phyloP scores from a whole-genome alignment of 2,113 vertebrate genomes.

The Turdus rufiventris region DNA sequence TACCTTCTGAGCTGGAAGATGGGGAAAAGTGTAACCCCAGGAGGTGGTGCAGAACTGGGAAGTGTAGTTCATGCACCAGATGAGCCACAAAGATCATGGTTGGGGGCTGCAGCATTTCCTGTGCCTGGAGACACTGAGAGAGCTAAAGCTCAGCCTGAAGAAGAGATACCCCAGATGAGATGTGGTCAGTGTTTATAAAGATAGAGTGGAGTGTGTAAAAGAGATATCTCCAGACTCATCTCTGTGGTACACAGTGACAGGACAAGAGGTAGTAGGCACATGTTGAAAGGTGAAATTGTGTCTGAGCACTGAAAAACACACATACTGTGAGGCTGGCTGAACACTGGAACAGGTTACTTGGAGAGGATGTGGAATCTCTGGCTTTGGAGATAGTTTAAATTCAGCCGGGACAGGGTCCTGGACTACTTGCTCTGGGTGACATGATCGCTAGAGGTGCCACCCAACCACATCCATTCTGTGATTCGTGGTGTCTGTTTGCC shows the following conservation, averaged over 20 bases:
- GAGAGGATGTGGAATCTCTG: not conserved
- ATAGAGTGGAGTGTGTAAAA: not conserved
- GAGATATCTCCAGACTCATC: not conserved
- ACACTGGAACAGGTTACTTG: not conserved
- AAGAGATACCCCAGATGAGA: not conserved
- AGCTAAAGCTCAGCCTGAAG: not conserved
- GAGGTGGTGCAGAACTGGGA: not conserved
- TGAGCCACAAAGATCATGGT: not conserved
- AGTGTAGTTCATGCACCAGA: not conserved
- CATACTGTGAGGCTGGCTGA: not conserved
- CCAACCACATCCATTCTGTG: fast-evolving
- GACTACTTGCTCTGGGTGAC: not conserved
- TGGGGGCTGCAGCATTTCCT: not conserved
- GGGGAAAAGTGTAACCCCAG: not conserved
- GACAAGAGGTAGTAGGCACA: not conserved
- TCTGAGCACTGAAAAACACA: not conserved
- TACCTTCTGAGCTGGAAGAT: not conserved
- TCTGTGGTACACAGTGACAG: not conserved
- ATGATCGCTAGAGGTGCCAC: not conserved
- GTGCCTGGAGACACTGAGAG: not conserved
- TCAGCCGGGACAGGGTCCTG: not conserved
- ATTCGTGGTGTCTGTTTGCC: fast-evolving
- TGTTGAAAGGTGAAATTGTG: not conserved
- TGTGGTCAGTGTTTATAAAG: not conserved
- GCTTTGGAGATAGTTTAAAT: not conserved